A percentile compares a stretch with the other conserved stretches of the same genome.
Evolutionary conservation across 1,140 invertebrate genomes (phyloP).

Genomic region (Caenorhabditis tropicalis): DNA sequence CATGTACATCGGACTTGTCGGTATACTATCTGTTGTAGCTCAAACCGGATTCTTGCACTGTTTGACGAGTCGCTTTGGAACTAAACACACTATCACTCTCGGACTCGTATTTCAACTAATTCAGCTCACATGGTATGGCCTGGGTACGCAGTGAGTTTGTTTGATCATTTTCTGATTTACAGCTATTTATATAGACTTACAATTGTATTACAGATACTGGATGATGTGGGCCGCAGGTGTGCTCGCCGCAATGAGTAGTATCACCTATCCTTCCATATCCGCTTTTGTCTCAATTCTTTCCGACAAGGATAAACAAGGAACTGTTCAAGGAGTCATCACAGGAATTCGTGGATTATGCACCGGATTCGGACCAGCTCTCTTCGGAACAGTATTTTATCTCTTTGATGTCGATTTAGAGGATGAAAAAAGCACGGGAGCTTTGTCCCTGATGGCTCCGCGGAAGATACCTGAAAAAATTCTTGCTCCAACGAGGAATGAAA

Average conservation of each 20-base stretch:
- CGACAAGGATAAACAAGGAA: constrained; percentile 92
- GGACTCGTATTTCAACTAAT: constrained; percentile 94
- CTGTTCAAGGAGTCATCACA: constrained; percentile 98
- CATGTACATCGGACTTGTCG: constrained; percentile 94
- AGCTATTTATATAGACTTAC: not conserved
- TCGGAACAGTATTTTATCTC: constrained; percentile 96
- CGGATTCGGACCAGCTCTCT: constrained; percentile 90
- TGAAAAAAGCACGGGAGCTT: constrained; percentile 31
- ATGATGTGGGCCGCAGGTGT: constrained; percentile 99
- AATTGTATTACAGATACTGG: constrained; percentile 77
- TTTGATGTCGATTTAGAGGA: constrained; percentile 89
- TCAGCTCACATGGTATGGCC: constrained; percentile 92
- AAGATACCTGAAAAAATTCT: constrained; percentile 57
- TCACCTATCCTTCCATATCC: constrained; percentile 98
- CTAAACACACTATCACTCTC: constrained; percentile 95
- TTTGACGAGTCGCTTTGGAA: constrained; percentile 88
- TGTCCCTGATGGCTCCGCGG: constrained; percentile 7
- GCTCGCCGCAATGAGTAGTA: constrained; percentile 86
- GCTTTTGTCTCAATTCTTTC: constrained; percentile 97
- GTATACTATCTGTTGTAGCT: constrained; percentile 91
- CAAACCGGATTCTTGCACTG: constrained; percentile 79
- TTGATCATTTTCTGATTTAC: not conserved
- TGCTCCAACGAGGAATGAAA: constrained; percentile 66
- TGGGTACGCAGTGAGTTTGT: constrained; percentile 78
- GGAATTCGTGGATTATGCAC: constrained; percentile 73